phyloP scores from a whole-genome alignment of 2,888 invertebrate species.

The Lithophane leautieri region DNA sequence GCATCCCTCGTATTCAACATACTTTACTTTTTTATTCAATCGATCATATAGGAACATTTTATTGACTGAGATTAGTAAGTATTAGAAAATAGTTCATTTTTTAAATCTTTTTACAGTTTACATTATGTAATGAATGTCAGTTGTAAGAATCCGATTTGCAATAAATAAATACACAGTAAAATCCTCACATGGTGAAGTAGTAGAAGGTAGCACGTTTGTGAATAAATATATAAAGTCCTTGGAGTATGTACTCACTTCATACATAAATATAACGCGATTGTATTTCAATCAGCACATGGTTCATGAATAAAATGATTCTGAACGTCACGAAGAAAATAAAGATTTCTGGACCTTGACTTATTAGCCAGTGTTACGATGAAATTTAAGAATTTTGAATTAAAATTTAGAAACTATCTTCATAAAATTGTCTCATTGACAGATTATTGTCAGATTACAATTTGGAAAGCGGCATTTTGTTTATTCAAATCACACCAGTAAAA shows the following conservation, averaged over 20 bases:
- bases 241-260: conserved; percentile 43
- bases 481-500: conserved; percentile 9
- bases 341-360: background rate
- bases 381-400: conserved; percentile 39
- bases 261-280: conserved; percentile 34
- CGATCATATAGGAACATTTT: background rate
- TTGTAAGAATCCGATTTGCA: conserved; percentile 3
- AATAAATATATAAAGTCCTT: conserved; percentile 53
- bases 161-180: conserved; percentile 12
- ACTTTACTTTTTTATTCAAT: background rate
- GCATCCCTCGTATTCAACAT: background rate
- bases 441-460: conserved; percentile 32
- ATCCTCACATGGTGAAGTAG: background rate
- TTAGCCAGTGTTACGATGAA: conserved; percentile 3
- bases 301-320: conserved; percentile 23
- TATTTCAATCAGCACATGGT: conserved; percentile 57
- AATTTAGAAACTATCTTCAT: conserved; percentile 37
- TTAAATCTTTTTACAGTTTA: background rate
- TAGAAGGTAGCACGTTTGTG: background rate
- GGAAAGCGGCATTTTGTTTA: conserved; percentile 42
- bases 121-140: conserved; percentile 54
- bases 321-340: background rate
- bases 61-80: background rate
- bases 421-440: conserved; percentile 35
- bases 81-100: background rate